phyloP scores from a whole-genome alignment of 2,113 vertebrate species.

The Gobio gobio region DNA sequence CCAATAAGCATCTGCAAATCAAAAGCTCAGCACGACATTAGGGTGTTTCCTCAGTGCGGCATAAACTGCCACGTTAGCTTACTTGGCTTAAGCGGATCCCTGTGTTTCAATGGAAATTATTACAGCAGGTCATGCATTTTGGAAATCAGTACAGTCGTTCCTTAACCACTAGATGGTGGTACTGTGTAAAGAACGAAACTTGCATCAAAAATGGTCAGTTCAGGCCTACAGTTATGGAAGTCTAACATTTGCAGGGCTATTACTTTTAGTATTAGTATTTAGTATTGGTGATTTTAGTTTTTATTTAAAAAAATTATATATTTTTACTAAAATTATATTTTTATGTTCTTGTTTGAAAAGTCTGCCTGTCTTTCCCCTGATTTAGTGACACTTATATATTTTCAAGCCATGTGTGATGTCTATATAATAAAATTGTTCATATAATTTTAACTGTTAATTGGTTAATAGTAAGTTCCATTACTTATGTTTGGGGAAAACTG shows the following conservation, averaged over 20 bases:
- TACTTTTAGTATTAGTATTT: background rate
- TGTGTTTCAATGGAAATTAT: background rate
- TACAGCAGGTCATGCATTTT: background rate
- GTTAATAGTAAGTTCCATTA: too few relatives aligned
- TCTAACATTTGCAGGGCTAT: background rate
- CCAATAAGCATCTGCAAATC: background rate
- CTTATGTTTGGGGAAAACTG: too few relatives aligned
- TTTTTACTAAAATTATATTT: background rate
- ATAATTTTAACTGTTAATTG: too few relatives aligned
- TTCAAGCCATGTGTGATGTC: background rate
- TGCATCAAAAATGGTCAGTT: background rate
- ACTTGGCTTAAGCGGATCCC: background rate
- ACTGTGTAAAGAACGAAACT: background rate
- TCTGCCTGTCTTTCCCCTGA: too few relatives aligned
- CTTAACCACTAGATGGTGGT: constrained; percentile 17
- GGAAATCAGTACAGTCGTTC: background rate
- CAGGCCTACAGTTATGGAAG: background rate
- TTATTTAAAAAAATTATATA: too few relatives aligned
- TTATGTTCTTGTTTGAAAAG: too few relatives aligned
- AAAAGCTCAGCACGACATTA: background rate
- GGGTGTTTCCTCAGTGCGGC: background rate
- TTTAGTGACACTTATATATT: background rate
- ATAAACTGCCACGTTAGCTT: background rate
- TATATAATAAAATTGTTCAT: background rate
- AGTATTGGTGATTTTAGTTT: background rate